Conservation (phyloP, 2,797 vertebrate species). For the Neomorphus geoffroyi region DNA sequence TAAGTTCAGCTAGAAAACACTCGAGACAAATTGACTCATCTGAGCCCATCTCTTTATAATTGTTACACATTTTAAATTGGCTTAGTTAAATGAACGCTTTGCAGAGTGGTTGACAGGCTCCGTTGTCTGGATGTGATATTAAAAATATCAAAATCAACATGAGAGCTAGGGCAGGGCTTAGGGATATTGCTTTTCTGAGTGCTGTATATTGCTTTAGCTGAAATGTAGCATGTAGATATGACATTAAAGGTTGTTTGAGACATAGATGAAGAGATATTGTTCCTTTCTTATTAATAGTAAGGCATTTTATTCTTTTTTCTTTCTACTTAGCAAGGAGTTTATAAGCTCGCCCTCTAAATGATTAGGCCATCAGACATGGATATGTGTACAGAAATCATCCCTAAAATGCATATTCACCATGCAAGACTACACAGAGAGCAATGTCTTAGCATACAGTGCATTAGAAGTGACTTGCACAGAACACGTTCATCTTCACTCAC, state of each 20-base stretch:
- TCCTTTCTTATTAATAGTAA: neutral
- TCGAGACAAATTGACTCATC: constrained; percentile 58
- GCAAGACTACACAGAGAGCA: neutral
- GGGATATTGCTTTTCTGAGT: neutral
- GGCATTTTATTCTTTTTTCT: neutral
- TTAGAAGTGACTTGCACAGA: neutral
- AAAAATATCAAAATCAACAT: constrained; percentile 41
- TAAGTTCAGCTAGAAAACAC: constrained; percentile 57
- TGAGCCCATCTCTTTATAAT: constrained; percentile 60
- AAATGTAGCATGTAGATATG: neutral
- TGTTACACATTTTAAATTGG: constrained; percentile 48
- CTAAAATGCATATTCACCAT: neutral
- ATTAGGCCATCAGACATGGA: neutral
- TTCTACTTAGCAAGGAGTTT: neutral
- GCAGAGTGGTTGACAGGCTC: constrained; percentile 1
- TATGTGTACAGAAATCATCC: neutral
- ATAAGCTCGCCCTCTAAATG: neutral
- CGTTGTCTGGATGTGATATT: constrained; percentile 14
- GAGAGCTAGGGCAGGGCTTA: neutral
- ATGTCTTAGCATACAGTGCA: accelerated
- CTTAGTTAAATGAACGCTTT: constrained; percentile 46
- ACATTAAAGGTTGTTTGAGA: neutral
- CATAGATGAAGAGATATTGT: neutral
- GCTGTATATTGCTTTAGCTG: neutral
- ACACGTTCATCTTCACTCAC: accelerated